Conservation (phyloP, 2,888 invertebrate genomes). For the Brachypterus glaber region DNA sequence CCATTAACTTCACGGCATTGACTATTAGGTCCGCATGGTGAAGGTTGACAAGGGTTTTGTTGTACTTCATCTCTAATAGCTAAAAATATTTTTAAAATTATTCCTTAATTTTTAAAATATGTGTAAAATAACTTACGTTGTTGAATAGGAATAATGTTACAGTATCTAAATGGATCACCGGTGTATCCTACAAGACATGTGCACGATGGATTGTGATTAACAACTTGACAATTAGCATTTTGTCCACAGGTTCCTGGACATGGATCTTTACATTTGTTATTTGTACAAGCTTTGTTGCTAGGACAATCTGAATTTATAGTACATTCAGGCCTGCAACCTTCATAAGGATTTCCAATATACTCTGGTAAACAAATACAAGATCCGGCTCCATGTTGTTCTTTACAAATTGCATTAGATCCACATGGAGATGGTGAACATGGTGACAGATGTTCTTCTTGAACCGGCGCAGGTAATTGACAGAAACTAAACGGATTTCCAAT, state of each 20-base stretch:
- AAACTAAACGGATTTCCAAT: slow-evolving; percentile 67
- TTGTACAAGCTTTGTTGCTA: slow-evolving; percentile 58
- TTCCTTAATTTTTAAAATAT: slow-evolving; percentile 45
- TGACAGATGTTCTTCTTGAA: slow-evolving; percentile 45
- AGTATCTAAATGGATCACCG: slow-evolving; percentile 42
- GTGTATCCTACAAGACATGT: slow-evolving; percentile 61
- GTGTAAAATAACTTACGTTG: slow-evolving; percentile 43
- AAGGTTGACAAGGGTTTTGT: slow-evolving; percentile 39
- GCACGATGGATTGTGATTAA: slow-evolving; percentile 63
- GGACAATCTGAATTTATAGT: slow-evolving; percentile 62
- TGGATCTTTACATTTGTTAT: slow-evolving; percentile 67
- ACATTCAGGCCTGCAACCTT: slow-evolving; percentile 67
- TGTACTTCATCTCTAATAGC: slow-evolving; percentile 41
- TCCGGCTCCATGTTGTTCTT: slow-evolving; percentile 53
- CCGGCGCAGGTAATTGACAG: slow-evolving; percentile 46
- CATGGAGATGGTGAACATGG: slow-evolving; percentile 71
- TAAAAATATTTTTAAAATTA: slow-evolving; percentile 15
- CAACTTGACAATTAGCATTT: slow-evolving; percentile 64
- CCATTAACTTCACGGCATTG: slow-evolving; percentile 60
- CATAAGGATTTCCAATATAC: slow-evolving; percentile 70
- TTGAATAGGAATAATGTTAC: slow-evolving; percentile 24
- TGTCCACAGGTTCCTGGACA: slow-evolving; percentile 70
- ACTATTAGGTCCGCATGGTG: slow-evolving; percentile 70
- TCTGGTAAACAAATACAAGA: slow-evolving; percentile 62
- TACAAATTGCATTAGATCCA: slow-evolving; percentile 66